phyloP scores from a whole-genome alignment of 1,140 invertebrate genomes.

The Diuraphis noxia region DNA sequence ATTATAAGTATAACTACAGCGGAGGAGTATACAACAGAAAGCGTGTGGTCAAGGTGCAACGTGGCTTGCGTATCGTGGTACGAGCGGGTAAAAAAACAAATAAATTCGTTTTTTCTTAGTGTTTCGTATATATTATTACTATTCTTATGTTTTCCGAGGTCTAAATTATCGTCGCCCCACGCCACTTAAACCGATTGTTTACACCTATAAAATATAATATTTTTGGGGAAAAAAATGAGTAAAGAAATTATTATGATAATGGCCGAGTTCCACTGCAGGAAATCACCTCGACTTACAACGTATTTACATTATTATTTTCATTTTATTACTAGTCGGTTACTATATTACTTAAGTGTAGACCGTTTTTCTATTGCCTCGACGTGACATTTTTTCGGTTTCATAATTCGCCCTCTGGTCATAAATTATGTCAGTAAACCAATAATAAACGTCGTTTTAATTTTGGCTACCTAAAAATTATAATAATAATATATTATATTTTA shows the following conservation, averaged over 20 bases:
- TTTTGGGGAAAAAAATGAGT: neutral
- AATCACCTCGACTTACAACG: neutral
- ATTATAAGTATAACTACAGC: neutral
- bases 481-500: neutral
- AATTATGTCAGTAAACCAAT: neutral
- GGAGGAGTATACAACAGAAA: neutral
- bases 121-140: neutral
- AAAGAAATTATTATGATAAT: conserved; percentile 48
- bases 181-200: conserved; percentile 24
- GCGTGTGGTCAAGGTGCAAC: conserved; percentile 17
- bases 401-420: conserved; percentile 3
- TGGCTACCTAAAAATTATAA: neutral
- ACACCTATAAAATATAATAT: conserved; percentile 45
- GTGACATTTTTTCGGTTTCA: conserved; percentile 38
- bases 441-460: conserved; percentile 7
- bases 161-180: conserved; percentile 32
- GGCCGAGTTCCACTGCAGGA: conserved; percentile 32
- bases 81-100: neutral
- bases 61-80: neutral
- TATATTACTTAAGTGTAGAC: neutral
- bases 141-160: neutral
- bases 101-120: conserved; percentile 43
- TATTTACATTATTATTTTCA: conserved; percentile 43
- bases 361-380: conserved; percentile 28
- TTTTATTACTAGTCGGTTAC: neutral